Percentiles rank a stretch among this genome's conserved stretches.
Conservation (phyloP, 2,797 vertebrate genomes). For the Luscinia luscinia region DNA sequence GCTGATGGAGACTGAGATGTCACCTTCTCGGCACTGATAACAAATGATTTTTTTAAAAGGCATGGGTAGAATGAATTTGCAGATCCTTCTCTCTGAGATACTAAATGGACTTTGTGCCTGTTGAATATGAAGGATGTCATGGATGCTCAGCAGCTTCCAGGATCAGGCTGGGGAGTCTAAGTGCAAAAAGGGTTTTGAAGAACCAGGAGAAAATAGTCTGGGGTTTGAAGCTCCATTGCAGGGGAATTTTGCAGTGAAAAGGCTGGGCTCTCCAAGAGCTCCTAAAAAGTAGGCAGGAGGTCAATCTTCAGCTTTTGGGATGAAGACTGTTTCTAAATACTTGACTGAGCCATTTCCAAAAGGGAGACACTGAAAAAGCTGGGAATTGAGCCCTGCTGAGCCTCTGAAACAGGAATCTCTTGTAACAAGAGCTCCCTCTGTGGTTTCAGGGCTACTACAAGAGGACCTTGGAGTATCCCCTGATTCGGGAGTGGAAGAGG, state of each 20-base stretch:
- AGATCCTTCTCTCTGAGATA: neutral
- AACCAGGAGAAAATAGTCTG: neutral
- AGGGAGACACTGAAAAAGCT: neutral
- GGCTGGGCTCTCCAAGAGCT: neutral
- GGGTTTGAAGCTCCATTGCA: neutral
- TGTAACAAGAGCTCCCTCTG: neutral
- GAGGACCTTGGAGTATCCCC: conserved; percentile 91
- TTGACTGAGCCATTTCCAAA: neutral
- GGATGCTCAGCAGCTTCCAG: neutral
- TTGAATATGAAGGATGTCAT: neutral
- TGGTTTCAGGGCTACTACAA: conserved; percentile 91
- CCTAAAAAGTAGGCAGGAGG: neutral
- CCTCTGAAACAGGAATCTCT: neutral
- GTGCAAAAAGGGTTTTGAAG: neutral
- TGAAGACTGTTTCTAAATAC: neutral
- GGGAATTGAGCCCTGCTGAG: neutral
- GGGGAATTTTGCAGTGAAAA: neutral
- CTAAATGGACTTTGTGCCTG: neutral
- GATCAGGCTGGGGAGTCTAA: neutral
- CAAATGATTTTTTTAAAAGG: neutral
- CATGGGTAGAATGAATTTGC: neutral
- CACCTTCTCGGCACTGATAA: neutral
- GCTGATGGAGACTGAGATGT: neutral
- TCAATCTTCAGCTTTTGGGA: neutral
- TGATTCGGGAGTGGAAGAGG: conserved; percentile 95